Conservation (phyloP, 1,140 invertebrate genomes). For the Temnothorax longispinosus region DNA sequence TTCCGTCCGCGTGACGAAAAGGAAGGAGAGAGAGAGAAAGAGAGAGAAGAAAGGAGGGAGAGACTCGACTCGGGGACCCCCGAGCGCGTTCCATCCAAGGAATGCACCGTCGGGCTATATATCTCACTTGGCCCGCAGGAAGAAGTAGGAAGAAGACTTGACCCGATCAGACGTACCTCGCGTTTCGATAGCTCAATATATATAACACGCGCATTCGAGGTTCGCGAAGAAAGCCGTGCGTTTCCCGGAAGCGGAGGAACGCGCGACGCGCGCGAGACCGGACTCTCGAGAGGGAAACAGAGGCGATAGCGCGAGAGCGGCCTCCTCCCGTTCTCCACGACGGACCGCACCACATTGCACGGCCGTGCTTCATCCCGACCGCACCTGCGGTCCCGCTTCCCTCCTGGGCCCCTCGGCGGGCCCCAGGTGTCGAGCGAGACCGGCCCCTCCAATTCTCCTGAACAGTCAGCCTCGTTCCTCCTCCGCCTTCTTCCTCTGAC, state of each 20-base stretch:
- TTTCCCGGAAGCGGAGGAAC: neutral
- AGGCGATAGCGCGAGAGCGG: neutral
- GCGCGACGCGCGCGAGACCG: neutral
- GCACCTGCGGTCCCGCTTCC: constrained; percentile 74
- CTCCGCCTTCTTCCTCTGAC: neutral
- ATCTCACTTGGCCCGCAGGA: neutral
- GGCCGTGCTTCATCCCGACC: constrained; percentile 65
- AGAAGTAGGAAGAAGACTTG: too few species aligned
- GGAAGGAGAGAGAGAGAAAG: neutral
- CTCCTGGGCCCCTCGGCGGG: constrained; percentile 42
- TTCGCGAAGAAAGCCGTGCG: neutral
- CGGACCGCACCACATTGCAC: constrained; percentile 63
- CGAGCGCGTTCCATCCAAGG: neutral
- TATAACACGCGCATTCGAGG: neutral
- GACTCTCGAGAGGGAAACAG: neutral
- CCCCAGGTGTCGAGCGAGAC: constrained; percentile 24
- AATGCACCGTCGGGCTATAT: neutral
- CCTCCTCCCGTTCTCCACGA: constrained; percentile 41
- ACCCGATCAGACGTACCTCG: neutral
- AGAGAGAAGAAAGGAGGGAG: neutral
- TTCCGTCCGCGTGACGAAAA: neutral
- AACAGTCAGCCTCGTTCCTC: constrained; percentile 27
- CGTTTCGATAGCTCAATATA: neutral
- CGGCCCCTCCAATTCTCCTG: constrained; percentile 57
- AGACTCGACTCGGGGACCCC: neutral